Evolutionary conservation across 1,140 invertebrate genomes (phyloP).

Genomic region (Arctopsyche grandis): DNA sequence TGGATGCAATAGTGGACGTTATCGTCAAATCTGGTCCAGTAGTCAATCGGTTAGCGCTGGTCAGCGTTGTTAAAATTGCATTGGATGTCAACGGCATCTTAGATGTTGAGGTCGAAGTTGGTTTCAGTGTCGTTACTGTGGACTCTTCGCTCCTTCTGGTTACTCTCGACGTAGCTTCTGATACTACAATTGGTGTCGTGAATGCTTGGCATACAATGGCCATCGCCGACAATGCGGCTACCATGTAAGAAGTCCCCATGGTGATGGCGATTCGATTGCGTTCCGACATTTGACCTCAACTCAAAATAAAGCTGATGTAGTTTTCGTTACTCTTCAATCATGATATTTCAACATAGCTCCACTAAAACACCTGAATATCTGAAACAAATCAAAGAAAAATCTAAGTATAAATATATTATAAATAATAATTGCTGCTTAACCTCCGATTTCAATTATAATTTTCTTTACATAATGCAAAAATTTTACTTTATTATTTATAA

Average conservation of each 20-base stretch:
- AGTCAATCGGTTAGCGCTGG: neutral
- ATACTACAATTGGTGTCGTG: conserved; percentile 28
- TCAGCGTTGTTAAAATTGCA: neutral
- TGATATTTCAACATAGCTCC: neutral
- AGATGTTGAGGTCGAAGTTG: conserved; percentile 12
- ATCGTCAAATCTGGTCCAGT: neutral
- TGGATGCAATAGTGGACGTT: neutral
- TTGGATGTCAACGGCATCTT: conserved; percentile 36
- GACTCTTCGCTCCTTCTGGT: conserved; percentile 1
- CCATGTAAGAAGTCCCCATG: conserved; percentile 41
- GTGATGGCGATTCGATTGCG: conserved; percentile 27
- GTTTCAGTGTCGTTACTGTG: neutral
- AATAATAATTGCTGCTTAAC: too few relatives aligned
- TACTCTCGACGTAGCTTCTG: conserved; percentile 5
- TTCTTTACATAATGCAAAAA: too few relatives aligned
- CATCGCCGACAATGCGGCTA: conserved; percentile 43
- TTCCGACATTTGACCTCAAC: neutral
- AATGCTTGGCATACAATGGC: conserved; percentile 47
- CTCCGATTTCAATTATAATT: too few relatives aligned
- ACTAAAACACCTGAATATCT: neutral
- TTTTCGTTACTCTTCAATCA: neutral
- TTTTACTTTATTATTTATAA: too few relatives aligned
- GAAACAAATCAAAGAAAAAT: neutral
- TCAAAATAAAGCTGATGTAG: neutral
- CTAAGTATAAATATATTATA: neutral